Base-by-base conservation (phyloP, 2,797 vertebrate genomes). In the Fringilla coelebs region DNA sequence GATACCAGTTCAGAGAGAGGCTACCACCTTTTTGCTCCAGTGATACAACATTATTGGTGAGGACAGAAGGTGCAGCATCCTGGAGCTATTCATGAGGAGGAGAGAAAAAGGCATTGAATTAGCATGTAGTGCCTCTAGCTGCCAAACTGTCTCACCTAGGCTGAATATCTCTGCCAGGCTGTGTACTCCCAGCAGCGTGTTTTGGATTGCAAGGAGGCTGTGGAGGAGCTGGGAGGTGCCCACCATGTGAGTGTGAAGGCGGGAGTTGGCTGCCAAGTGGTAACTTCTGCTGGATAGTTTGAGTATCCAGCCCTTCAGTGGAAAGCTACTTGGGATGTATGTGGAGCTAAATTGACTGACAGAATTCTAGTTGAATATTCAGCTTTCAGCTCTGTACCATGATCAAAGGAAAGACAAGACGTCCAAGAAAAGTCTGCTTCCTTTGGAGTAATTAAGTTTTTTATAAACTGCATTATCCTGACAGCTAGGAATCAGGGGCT, bases 241-340 rank as follows among this genome's bases (percentile, higher is more conserved):
- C 1, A 22, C 34, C 19, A 17, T 3, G 17, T 1, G 5, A 1
- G 0, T 13, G 16, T 34, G 66, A 62, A 89, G 46, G 15, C 3
- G 6, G 54, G 75, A 74, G 40, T 8, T 65, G 31, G 31, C 76
- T 86, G 62, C 68, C 46, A 26, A 62, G n/a, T 36, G 31, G 29
- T 32, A 78, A 70, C n/a, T 91, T 90, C 55, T 71, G 19, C 46
- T 88, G 63, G 26, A 24, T 63, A 17, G 45, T 41, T 87, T 62
- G 45, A 81, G 34, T 1, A 1, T 51, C 51, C 0, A 4, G n/a
- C 58, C 36, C 24, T 8, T 46, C 22, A 28, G 13, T 75, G 77
- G 58, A 91, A 62, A 78, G 24, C 60, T 48, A 5, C 5, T 12
- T 62, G 54, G 26, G 22, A 14, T 48, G 14, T 46, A 7, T 68